phyloP scores from a whole-genome alignment of 2,888 invertebrate genomes.

The Chaitophorus viminalis region DNA sequence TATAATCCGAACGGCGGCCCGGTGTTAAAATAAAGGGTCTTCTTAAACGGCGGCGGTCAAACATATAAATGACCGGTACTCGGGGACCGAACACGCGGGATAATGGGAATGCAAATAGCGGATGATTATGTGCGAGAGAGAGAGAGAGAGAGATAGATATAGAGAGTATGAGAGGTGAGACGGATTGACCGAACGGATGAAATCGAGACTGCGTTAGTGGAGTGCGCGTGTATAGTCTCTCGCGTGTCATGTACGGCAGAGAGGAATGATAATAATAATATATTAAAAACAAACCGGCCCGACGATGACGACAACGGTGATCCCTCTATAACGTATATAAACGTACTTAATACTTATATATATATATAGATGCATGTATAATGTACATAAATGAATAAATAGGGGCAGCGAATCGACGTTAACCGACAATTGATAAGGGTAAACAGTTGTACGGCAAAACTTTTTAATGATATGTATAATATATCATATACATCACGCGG shows the following conservation, averaged over 20 bases:
- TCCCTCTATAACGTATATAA: background rate
- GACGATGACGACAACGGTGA: background rate
- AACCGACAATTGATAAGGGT: constrained; percentile 49
- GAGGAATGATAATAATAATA: background rate
- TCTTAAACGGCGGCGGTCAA: constrained; percentile 14
- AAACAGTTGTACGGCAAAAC: background rate
- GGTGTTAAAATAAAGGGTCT: constrained; percentile 35
- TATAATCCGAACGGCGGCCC: background rate
- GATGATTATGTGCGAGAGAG: constrained; percentile 4
- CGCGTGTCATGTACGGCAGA: background rate
- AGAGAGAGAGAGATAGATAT: background rate
- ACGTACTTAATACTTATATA: too few relatives aligned
- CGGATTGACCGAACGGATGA: constrained; percentile 19
- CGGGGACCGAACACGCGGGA: constrained; percentile 7
- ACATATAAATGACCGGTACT: constrained; percentile 39
- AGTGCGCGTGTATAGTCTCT: background rate
- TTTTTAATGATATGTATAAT: too few relatives aligned
- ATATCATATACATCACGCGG: too few relatives aligned
- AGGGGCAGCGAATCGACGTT: constrained; percentile 17
- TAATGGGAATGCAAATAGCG: constrained; percentile 46
- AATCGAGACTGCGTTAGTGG: constrained; percentile 37
- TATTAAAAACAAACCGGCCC: constrained; percentile 36
- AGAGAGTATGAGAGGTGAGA: too few relatives aligned
- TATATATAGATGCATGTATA: too few relatives aligned
- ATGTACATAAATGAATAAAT: background rate